Evolutionary conservation across 2,888 invertebrate species (phyloP).

Genomic region (Mimumesa dahlbomi): DNA sequence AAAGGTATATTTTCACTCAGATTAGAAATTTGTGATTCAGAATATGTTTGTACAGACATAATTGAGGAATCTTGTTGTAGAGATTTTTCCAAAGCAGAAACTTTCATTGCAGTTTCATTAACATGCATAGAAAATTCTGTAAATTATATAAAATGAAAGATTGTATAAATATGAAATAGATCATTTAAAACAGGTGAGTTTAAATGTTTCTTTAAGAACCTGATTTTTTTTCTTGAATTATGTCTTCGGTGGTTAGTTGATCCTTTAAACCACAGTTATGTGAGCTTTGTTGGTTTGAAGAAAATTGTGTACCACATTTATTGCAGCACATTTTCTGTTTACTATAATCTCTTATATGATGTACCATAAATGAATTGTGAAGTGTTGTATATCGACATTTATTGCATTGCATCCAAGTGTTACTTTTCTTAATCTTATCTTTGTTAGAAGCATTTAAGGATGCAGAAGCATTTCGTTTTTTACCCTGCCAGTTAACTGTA

Average conservation of each 20-base stretch:
- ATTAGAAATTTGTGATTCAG: constrained; percentile 37
- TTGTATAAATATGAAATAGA: neutral
- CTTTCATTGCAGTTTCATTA: constrained; percentile 15
- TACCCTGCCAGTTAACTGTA: constrained; percentile 36
- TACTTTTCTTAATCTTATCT: constrained; percentile 37
- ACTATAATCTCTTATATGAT: constrained; percentile 71
- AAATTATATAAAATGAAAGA: constrained; percentile 13
- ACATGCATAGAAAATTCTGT: constrained; percentile 33
- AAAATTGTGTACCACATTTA: constrained; percentile 56
- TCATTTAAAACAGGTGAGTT: neutral
- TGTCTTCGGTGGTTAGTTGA: neutral
- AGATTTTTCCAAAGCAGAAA: constrained; percentile 24
- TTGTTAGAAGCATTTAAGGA: constrained; percentile 9
- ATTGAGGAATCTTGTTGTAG: constrained; percentile 31
- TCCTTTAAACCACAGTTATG: constrained; percentile 44
- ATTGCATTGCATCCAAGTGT: constrained; percentile 76
- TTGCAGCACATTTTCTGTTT: constrained; percentile 64
- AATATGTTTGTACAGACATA: constrained; percentile 32
- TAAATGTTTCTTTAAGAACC: constrained; percentile 14
- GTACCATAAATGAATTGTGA: constrained; percentile 72
- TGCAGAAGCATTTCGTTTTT: constrained; percentile 56
- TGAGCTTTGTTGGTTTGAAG: constrained; percentile 24
- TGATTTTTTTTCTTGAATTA: constrained; percentile 26
- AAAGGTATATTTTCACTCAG: constrained; percentile 45
- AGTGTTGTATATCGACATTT: constrained; percentile 77